Evolutionary conservation across 2,888 invertebrate genomes (phyloP).

Genomic region (Blera fallax): DNA sequence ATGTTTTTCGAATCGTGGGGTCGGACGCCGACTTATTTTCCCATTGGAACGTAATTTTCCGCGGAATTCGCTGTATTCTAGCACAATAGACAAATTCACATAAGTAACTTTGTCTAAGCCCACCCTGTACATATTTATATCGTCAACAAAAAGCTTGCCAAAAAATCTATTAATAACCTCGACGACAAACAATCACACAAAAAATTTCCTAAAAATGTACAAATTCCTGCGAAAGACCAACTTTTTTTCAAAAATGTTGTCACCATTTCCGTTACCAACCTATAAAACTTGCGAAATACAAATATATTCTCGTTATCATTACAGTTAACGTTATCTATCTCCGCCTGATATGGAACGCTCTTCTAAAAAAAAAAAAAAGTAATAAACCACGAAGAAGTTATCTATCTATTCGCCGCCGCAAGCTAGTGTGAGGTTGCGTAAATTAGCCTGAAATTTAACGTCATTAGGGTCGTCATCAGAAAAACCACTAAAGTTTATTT

Average conservation of each 20-base stretch:
- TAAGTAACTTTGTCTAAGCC: too few species aligned
- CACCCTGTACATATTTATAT: too few species aligned
- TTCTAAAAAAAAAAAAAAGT: background rate
- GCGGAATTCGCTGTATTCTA: too few species aligned
- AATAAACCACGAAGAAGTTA: background rate
- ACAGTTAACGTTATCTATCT: background rate
- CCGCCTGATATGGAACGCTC: background rate
- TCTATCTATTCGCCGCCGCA: conserved; percentile 7
- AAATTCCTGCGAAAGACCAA: too few species aligned
- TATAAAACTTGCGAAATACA: background rate
- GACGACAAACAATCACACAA: too few species aligned
- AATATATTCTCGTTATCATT: conserved; percentile 9
- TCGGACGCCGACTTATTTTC: too few species aligned
- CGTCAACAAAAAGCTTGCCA: too few species aligned
- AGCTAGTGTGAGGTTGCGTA: conserved; percentile 11
- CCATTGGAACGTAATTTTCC: too few species aligned
- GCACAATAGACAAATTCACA: too few species aligned
- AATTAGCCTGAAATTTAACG: conserved; percentile 14
- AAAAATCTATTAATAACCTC: too few species aligned
- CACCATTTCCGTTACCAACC: background rate
- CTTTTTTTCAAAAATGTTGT: background rate
- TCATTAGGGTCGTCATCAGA: conserved; percentile 46
- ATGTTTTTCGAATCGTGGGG: too few species aligned
- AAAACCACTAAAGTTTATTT: conserved; percentile 11
- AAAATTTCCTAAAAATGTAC: too few species aligned